Evolutionary conservation across 2,113 vertebrate species (phyloP).

Genomic region (Rostratula benghalensis): DNA sequence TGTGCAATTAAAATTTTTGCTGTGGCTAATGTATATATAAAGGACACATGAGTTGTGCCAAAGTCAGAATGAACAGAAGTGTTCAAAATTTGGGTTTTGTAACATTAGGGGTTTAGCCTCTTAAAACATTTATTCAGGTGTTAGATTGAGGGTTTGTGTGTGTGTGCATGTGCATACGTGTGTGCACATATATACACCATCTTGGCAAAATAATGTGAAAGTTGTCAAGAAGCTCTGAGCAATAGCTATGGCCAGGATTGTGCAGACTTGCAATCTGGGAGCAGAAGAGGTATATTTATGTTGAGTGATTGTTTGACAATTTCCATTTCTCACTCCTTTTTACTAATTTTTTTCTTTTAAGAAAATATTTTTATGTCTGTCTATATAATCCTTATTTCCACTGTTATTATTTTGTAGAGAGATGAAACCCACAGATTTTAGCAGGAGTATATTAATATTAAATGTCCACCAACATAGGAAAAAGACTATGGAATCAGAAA

Average conservation of each 20-base stretch:
- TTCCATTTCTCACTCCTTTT: not conserved
- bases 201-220: not conserved
- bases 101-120: not conserved
- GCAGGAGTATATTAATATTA: not conserved
- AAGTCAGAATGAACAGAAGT: not conserved
- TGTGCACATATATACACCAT: not conserved
- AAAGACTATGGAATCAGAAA: not conserved
- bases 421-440: not conserved
- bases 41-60: not conserved
- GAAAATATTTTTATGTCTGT: not conserved
- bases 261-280: not conserved
- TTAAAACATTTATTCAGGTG: not conserved
- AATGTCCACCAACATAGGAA: not conserved
- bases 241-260: not conserved
- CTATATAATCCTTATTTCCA: not conserved
- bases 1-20: not conserved
- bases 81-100: not conserved
- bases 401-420: not conserved
- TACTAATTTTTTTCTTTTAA: not conserved
- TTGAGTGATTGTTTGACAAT: not conserved
- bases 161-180: accelerated
- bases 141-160: not conserved
- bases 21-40: not conserved
- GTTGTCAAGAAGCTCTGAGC: not conserved
- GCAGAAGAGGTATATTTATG: not conserved